Conservation (phyloP, 2,888 invertebrate genomes). For the Chloromyia formosa region DNA sequence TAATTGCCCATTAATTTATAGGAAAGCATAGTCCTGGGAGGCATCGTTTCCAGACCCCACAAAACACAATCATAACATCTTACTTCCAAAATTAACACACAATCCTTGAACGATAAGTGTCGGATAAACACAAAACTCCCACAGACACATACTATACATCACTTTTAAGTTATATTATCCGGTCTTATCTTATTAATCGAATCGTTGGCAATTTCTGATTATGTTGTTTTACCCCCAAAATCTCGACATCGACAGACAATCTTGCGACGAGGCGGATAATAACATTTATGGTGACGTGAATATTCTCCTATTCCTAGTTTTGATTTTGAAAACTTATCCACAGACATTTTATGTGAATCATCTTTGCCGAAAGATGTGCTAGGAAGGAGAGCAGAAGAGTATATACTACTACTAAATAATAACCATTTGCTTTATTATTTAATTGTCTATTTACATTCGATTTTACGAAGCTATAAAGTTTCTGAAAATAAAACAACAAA, state of each 20-base stretch:
- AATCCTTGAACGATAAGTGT: slow-evolving; percentile 9
- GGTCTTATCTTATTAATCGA: slow-evolving; percentile 15
- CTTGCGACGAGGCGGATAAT: too few relatives aligned
- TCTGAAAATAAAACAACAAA: not conserved
- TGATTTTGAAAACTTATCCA: too few relatives aligned
- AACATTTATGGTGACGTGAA: too few relatives aligned
- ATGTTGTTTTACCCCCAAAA: not conserved
- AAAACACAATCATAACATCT: not conserved
- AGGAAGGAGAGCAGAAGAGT: not conserved
- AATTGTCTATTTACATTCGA: slow-evolving; percentile 9
- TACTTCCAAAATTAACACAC: not conserved
- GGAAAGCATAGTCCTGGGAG: not conserved
- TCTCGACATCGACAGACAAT: not conserved
- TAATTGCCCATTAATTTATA: slow-evolving; percentile 2
- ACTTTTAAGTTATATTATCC: slow-evolving; percentile 18
- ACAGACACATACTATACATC: not conserved
- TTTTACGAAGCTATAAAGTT: slow-evolving; percentile 3
- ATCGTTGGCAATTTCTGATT: slow-evolving; percentile 1
- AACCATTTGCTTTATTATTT: not conserved
- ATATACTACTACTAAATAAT: not conserved
- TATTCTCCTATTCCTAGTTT: too few relatives aligned
- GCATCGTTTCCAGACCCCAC: not conserved
- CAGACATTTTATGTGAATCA: too few relatives aligned
- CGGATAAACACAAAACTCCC: slow-evolving; percentile 21
- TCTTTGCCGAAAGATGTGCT: not conserved